Evolutionary conservation across 2,797 vertebrate genomes (phyloP).

Genomic region (Lutjanus campechanus): DNA sequence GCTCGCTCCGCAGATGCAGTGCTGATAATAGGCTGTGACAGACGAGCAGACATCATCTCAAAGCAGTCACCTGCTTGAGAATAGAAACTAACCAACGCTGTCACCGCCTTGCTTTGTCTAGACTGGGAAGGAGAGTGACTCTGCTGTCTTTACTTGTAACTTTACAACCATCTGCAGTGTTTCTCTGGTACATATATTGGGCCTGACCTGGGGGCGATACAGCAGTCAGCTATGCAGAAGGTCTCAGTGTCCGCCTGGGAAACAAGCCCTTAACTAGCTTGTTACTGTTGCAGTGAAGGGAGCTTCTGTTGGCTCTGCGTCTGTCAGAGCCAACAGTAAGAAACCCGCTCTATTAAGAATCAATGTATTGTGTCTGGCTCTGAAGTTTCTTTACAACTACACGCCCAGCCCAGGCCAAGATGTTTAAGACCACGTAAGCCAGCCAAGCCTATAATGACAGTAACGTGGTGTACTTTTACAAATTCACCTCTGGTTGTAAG

Average conservation of each 20-base stretch:
- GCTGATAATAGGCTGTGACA: slow-evolving; percentile 58
- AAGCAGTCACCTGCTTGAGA: slow-evolving; percentile 49
- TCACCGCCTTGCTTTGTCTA: not conserved
- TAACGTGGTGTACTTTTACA: slow-evolving; percentile 37
- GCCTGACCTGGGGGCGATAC: slow-evolving; percentile 17
- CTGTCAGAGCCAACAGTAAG: slow-evolving; percentile 3
- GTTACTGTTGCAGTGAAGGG: slow-evolving; percentile 13
- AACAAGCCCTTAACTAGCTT: slow-evolving; percentile 21
- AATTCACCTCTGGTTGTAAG: slow-evolving; percentile 17
- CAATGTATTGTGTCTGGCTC: slow-evolving; percentile 47
- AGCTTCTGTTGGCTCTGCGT: slow-evolving; percentile 31
- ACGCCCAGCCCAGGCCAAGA: slow-evolving; percentile 41
- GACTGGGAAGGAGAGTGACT: slow-evolving; percentile 4
- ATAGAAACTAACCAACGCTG: slow-evolving; percentile 34
- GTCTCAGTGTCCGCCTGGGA: not conserved
- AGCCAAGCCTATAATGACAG: slow-evolving; percentile 27
- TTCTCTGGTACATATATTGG: slow-evolving; percentile 7
- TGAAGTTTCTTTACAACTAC: slow-evolving; percentile 46
- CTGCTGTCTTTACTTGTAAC: slow-evolving; percentile 20
- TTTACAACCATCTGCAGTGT: not conserved
- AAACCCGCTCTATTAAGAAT: slow-evolving; percentile 42
- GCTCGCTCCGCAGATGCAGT: slow-evolving; percentile 32
- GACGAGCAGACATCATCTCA: slow-evolving; percentile 56
- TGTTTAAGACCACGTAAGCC: slow-evolving; percentile 33
- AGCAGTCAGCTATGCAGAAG: slow-evolving; percentile 11